phyloP scores from a whole-genome alignment of 2,113 vertebrate species.

The Lampris megalopsis region DNA sequence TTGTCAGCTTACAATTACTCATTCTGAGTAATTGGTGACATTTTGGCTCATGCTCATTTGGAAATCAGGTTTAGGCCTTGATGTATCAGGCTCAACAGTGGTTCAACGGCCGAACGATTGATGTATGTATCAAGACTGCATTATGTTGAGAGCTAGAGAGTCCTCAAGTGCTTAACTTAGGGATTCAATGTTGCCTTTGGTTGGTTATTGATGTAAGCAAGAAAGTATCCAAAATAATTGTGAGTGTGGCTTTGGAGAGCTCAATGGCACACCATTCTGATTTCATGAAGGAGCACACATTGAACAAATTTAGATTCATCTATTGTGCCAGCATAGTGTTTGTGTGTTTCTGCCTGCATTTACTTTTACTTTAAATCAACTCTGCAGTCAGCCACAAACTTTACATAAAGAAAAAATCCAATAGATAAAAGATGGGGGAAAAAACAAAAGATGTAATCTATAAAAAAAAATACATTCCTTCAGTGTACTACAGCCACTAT shows the following conservation, averaged over 20 bases:
- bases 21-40: too few relatives aligned
- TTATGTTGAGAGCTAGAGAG: constrained; percentile 52
- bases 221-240: constrained; percentile 53
- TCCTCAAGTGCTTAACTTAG: constrained; percentile 53
- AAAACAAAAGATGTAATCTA: not conserved
- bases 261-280: constrained; percentile 68
- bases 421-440: constrained; percentile 53
- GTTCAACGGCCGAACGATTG: constrained; percentile 28
- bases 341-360: constrained; percentile 66
- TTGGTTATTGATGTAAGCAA: constrained; percentile 73
- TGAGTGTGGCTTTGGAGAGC: constrained; percentile 64
- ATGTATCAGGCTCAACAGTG: constrained; percentile 35
- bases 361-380: constrained; percentile 78
- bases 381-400: constrained; percentile 68
- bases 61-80: not conserved
- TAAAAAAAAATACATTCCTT: constrained; percentile 56
- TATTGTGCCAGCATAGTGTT: constrained; percentile 36
- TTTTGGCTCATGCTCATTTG: not conserved
- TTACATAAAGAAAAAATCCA: constrained; percentile 60
- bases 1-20: not conserved
- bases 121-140: constrained; percentile 45
- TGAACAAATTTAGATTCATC: constrained; percentile 77
- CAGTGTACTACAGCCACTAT: constrained; percentile 46
- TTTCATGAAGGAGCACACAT: constrained; percentile 70
- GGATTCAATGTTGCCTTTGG: constrained; percentile 59